These are phyloP conservation scores for Craseonycteris thonglongyai DNA, from an alignment of 2,113 vertebrate genomes.

Conservation along the genomic window DNA sequence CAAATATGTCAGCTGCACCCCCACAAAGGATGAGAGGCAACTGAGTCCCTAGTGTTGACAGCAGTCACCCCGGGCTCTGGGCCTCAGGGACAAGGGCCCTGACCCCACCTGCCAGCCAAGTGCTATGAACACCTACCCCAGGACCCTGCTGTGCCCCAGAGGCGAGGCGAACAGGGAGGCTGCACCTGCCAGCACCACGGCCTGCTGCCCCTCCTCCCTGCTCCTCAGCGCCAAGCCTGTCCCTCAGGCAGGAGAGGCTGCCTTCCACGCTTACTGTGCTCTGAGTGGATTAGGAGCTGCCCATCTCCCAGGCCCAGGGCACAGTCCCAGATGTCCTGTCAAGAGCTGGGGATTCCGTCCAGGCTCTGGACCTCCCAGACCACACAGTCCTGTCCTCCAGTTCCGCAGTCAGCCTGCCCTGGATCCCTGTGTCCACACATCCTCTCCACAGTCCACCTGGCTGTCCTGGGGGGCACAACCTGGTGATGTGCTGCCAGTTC, in stretches of 20 bases:
- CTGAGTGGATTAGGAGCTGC: too few species aligned
- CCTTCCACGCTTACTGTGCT: background rate
- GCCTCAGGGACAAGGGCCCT: background rate
- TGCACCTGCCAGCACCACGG: background rate
- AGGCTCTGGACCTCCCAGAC: background rate
- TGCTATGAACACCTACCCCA: background rate
- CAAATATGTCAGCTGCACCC: background rate
- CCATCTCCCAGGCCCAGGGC: background rate
- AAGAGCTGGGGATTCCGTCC: background rate
- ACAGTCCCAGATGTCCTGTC: too few species aligned
- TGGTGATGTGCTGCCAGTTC: background rate
- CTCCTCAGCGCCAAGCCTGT: background rate
- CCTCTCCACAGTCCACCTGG: background rate
- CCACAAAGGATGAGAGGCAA: background rate
- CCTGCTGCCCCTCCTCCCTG: background rate
- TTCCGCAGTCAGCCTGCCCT: background rate
- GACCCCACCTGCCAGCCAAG: background rate
- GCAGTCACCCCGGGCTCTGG: background rate
- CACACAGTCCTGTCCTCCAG: background rate
- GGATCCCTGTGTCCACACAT: too few species aligned
- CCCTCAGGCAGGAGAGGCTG: background rate
- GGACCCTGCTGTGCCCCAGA: background rate
- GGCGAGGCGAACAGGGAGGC: background rate
- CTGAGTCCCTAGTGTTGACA: background rate
- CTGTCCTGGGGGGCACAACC: background rate